Base-by-base conservation (phyloP, 2,113 vertebrate genomes). In the Pontoporia blainvillei region DNA sequence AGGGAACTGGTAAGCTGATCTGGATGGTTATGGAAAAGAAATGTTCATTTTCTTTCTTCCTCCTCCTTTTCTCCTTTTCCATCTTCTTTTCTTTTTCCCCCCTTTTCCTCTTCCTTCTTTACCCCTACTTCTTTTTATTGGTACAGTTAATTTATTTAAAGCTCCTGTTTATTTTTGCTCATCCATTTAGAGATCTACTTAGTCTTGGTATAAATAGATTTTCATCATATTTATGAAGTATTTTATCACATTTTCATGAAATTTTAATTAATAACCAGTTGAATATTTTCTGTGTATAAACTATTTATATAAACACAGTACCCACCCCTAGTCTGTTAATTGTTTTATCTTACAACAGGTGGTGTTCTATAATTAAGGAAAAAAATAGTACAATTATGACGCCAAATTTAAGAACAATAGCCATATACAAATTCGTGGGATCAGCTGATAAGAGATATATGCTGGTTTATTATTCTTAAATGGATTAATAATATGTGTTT, bases 371-470 rank as follows among this genome's bases (percentile, higher is more conserved):
- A 76, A 86, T 64, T 54, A n/a, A 87, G 39, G 27, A 71, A 59
- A 76, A 52, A 64, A 29, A 12, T 54, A 57, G 36, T 72, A 67
- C 18, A 81, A 46, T 79, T 67, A 46, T 76, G 44, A 69, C 39
- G 86, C 62, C 18, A 86, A 69, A 73, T 76, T 96, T 94, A 90
- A 92, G 69, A 79, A 90, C 91, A 92, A 92, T 76, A 95, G 34
- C 57, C 27, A 52, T 62, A 31, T 94, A 71, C 36, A 86, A 44
- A 93, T 86, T 73, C 94, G 27, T 92, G 87, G 59, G 25, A 25
- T 82, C 25, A 29, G 23, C 34, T 93, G 89, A 88, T 73, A 83
- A 90, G 64, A 85, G 69, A 59, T 79, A 57, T 27, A 36, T 41
- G n/a, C 25, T 36, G 23, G 46, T 61, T 94, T 94, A 57, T 92